phyloP scores from a whole-genome alignment of 2,797 vertebrate species.

The Alca torda region DNA sequence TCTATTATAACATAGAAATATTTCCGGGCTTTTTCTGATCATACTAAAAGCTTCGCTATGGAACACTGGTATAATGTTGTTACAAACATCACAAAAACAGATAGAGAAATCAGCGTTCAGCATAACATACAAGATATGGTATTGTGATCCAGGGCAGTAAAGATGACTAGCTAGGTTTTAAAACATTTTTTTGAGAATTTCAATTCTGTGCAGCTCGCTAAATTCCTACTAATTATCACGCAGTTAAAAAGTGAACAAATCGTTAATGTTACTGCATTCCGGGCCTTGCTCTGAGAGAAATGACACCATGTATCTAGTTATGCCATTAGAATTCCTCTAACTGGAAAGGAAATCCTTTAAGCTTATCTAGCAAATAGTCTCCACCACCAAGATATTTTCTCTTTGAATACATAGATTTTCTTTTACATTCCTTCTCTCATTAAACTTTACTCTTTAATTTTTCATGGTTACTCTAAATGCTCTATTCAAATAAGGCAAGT shows the following conservation, averaged over 20 bases:
- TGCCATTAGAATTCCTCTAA: constrained; percentile 30
- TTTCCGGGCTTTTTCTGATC: neutral
- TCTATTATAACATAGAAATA: neutral
- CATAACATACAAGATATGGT: neutral
- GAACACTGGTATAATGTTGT: neutral
- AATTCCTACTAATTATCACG: constrained; percentile 61
- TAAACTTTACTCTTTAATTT: neutral
- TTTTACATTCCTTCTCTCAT: neutral
- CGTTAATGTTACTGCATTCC: constrained; percentile 34
- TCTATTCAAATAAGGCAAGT: neutral
- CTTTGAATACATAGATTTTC: neutral
- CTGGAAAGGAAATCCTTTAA: constrained; percentile 23
- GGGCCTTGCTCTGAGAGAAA: constrained; percentile 42
- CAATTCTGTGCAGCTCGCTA: constrained; percentile 45
- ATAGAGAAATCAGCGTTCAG: neutral
- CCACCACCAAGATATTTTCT: neutral
- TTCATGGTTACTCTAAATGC: neutral
- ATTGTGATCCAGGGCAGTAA: neutral
- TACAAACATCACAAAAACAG: neutral
- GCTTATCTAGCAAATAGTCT: constrained; percentile 32
- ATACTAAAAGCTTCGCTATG: neutral
- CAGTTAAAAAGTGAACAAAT: constrained; percentile 68
- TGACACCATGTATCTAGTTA: constrained; percentile 24
- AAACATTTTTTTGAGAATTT: constrained; percentile 53
- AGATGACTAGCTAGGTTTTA: constrained; percentile 10